phyloP scores from a whole-genome alignment of 2,797 vertebrate genomes.

The Botia kubotai region DNA sequence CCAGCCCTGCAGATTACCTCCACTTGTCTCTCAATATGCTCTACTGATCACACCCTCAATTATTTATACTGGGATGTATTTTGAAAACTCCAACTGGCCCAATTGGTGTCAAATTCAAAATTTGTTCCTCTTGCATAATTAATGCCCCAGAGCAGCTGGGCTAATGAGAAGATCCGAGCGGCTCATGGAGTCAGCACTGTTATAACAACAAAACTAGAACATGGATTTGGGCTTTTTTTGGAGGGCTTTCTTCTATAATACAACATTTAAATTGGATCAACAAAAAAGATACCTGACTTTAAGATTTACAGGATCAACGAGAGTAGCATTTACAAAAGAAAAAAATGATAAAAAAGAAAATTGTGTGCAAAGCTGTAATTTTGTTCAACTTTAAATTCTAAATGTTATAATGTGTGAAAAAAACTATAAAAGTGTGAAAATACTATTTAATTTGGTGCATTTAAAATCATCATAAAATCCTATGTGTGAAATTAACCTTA shows the following conservation, averaged over 20 bases:
- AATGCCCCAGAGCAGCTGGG: conserved; percentile 72
- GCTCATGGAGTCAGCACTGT: background rate
- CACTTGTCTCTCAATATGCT: conserved; percentile 75
- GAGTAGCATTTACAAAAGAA: background rate
- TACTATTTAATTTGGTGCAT: no score
- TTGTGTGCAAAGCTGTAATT: no score
- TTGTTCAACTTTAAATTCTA: no score
- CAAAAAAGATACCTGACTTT: background rate
- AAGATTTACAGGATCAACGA: background rate
- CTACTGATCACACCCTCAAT: conserved; percentile 80
- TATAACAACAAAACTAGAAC: background rate
- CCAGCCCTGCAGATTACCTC: conserved; percentile 70
- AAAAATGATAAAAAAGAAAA: background rate
- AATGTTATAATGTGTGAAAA: no score
- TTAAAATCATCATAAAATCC: no score
- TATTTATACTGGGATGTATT: conserved; percentile 86
- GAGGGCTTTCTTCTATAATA: background rate
- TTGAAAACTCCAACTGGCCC: conserved; percentile 85
- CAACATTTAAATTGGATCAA: background rate
- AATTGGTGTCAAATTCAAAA: conserved; percentile 90
- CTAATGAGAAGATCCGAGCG: conserved; percentile 68
- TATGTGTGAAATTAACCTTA: no score
- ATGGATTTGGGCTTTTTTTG: background rate
- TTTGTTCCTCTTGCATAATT: conserved; percentile 89
- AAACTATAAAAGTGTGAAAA: no score